These are phyloP conservation scores for Dromas ardeola DNA, from an alignment of 2,113 vertebrate genomes.

Conservation along the genomic window DNA sequence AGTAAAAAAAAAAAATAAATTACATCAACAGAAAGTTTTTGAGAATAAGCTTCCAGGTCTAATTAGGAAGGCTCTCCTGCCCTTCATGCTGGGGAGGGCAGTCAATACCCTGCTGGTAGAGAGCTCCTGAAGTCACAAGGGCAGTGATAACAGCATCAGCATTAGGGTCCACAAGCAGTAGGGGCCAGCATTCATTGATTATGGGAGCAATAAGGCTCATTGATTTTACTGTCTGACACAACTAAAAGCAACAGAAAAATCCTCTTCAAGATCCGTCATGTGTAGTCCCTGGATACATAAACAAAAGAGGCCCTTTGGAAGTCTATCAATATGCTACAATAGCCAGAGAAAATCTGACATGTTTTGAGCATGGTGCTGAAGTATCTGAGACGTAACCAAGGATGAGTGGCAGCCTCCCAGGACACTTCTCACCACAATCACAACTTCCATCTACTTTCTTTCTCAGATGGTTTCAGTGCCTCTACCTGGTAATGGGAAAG, in stretches of 20 bases:
- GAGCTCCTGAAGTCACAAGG: not conserved
- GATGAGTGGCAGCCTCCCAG: not conserved
- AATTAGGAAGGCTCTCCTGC: not conserved
- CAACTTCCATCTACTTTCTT: not conserved
- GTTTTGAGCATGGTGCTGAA: not conserved
- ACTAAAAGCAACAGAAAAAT: not conserved
- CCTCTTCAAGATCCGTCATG: not conserved
- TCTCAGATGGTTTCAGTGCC: not conserved
- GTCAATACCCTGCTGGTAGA: not conserved
- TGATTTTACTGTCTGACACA: not conserved
- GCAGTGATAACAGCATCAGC: not conserved
- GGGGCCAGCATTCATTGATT: not conserved
- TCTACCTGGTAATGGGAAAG: not conserved
- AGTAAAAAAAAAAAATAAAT: not conserved
- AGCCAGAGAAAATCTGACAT: not conserved
- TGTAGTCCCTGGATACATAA: not conserved
- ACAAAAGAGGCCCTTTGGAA: not conserved
- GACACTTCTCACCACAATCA: not conserved
- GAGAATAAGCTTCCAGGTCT: not conserved
- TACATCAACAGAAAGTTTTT: not conserved
- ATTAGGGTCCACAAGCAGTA: not conserved
- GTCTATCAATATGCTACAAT: not conserved
- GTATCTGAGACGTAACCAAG: not conserved
- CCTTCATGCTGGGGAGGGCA: not conserved
- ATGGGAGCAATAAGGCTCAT: not conserved